Evolutionary conservation across 2,113 vertebrate species (phyloP).

Genomic region (Orycteropus afer): DNA sequence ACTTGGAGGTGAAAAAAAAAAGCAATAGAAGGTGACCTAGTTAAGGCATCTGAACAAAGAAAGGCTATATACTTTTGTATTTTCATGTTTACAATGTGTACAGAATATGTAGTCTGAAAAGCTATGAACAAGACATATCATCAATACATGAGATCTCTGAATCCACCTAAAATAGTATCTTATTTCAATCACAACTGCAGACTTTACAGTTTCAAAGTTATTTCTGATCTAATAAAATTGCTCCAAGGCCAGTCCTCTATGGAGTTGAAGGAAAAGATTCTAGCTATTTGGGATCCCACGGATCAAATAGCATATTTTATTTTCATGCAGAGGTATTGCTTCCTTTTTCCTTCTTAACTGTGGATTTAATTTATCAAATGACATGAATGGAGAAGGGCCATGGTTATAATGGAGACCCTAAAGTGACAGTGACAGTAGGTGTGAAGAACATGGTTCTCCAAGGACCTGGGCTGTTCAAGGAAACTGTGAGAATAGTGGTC

Average conservation of each 20-base stretch:
- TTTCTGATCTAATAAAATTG: not conserved
- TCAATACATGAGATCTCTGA: not conserved
- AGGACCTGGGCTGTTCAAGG: not conserved
- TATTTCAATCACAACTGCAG: not conserved
- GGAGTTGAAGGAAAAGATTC: not conserved
- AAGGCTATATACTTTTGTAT: not conserved
- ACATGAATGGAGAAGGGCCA: too few relatives aligned
- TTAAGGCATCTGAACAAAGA: not conserved
- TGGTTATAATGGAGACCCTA: not conserved
- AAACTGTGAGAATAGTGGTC: not conserved
- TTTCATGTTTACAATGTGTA: too few relatives aligned
- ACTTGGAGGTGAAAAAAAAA: not conserved
- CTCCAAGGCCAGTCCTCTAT: not conserved
- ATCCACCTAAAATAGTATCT: not conserved
- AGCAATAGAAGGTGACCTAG: not conserved
- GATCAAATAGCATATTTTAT: not conserved
- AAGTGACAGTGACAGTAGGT: not conserved
- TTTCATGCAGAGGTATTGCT: not conserved
- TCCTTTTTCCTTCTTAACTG: not conserved
- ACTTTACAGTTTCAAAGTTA: not conserved
- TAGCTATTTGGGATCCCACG: not conserved
- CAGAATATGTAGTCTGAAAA: not conserved
- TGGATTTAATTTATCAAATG: not conserved
- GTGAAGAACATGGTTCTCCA: not conserved
- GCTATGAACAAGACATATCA: not conserved